phyloP scores from a whole-genome alignment of 2,888 invertebrate species.

The Entomobrya proxima region DNA sequence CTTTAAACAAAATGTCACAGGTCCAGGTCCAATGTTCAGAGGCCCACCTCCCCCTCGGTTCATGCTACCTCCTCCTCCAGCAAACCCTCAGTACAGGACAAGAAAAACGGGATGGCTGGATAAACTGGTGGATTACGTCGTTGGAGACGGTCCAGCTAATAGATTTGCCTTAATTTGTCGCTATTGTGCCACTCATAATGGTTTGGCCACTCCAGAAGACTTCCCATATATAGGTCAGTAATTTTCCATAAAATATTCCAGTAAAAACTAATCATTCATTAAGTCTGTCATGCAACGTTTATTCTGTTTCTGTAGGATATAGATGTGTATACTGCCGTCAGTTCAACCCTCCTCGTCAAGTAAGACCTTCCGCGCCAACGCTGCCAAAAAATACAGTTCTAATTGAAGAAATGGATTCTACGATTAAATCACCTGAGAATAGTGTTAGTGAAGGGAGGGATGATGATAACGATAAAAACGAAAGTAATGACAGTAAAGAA shows the following conservation, averaged over 20 bases:
- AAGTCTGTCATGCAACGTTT: not conserved
- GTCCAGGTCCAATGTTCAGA: conserved; percentile 38
- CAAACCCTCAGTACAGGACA: conserved; percentile 68
- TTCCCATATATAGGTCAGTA: conserved; percentile 82
- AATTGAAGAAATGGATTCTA: conserved; percentile 73
- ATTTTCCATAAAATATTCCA: not conserved
- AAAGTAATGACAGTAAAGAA: not conserved
- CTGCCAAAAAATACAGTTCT: conserved; percentile 74
- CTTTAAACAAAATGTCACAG: too few relatives aligned
- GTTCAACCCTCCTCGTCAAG: conserved; percentile 92
- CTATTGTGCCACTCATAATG: conserved; percentile 94
- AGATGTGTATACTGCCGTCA: conserved; percentile 93
- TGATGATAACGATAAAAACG: conserved; percentile 1
- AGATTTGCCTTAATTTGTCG: conserved; percentile 96
- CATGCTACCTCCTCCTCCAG: conserved; percentile 73
- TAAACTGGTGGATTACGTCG: conserved; percentile 93
- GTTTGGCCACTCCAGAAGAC: conserved; percentile 87
- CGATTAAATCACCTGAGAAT: conserved; percentile 50
- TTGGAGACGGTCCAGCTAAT: conserved; percentile 96
- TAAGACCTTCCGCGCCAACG: conserved; percentile 86
- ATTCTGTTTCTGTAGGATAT: conserved; percentile 81
- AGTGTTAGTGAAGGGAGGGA: conserved; percentile 32
- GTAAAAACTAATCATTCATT: not conserved
- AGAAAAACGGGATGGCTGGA: conserved; percentile 80
- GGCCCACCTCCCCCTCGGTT: conserved; percentile 60